phyloP scores from a whole-genome alignment of 2,888 invertebrate genomes.

The Limulus polyphemus region DNA sequence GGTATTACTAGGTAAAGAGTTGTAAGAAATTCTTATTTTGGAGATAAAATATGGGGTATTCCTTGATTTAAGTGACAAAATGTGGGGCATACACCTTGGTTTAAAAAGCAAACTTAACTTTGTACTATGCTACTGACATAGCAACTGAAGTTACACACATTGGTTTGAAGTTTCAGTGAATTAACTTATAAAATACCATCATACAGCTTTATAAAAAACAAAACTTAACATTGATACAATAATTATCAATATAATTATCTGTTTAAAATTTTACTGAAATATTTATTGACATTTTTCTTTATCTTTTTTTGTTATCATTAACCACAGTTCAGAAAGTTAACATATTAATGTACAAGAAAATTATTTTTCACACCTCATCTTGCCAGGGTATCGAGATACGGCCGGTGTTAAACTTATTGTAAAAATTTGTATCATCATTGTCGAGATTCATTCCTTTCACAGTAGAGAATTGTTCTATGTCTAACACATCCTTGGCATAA shows the following conservation, averaged over 20 bases:
- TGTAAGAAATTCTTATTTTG: too few species aligned
- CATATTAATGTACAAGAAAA: background rate
- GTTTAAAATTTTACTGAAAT: too few species aligned
- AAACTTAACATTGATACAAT: background rate
- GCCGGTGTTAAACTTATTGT: slow-evolving; percentile 96
- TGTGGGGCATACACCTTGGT: too few species aligned
- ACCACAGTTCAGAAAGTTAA: background rate
- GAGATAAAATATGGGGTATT: too few species aligned
- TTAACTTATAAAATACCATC: too few species aligned
- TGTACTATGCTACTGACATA: too few species aligned
- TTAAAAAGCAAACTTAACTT: too few species aligned
- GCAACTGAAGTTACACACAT: too few species aligned
- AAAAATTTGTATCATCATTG: slow-evolving; percentile 91
- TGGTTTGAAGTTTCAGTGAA: too few species aligned
- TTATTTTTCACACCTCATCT: slow-evolving; percentile 51
- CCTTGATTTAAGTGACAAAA: too few species aligned
- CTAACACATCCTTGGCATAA: slow-evolving; percentile 97
- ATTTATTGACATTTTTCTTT: background rate
- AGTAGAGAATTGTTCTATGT: slow-evolving; percentile 98
- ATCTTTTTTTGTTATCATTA: background rate
- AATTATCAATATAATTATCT: background rate
- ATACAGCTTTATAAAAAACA: background rate
- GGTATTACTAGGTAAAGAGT: too few species aligned
- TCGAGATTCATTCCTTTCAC: slow-evolving; percentile 97
- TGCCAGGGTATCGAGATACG: slow-evolving; percentile 99